Percentiles rank a stretch among this genome's conserved stretches.
phyloP scores from a whole-genome alignment of 2,888 invertebrate genomes.

The Pristionchus maxplancki region DNA sequence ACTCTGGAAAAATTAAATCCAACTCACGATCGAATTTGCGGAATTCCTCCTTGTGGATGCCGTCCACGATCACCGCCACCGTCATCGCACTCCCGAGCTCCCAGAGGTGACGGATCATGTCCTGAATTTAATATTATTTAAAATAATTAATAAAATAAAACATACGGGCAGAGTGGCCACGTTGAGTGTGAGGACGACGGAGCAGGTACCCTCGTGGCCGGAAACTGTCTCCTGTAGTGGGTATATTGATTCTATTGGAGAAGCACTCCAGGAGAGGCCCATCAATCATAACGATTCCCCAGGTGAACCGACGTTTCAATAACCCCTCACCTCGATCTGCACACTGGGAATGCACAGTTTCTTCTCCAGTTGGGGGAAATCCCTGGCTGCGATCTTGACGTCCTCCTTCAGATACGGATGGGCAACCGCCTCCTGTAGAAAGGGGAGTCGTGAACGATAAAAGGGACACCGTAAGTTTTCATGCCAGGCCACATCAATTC shows the following conservation, averaged over 20 bases:
- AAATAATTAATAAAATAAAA: neutral
- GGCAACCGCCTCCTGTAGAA: neutral
- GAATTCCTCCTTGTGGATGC: slow-evolving; percentile 9
- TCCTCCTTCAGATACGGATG: neutral
- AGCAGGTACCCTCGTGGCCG: neutral
- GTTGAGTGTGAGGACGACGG: slow-evolving; percentile 20
- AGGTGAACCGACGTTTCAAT: too few species aligned
- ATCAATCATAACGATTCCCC: too few species aligned
- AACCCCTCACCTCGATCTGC: slow-evolving; percentile 5
- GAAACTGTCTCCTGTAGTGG: neutral
- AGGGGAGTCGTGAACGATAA: neutral
- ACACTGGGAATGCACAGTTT: neutral
- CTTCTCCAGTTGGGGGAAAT: neutral
- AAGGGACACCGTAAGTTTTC: neutral
- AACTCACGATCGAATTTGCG: neutral
- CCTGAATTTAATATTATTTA: neutral
- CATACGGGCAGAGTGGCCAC: neutral
- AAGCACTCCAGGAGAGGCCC: too few species aligned
- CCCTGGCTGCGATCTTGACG: neutral
- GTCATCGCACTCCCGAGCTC: slow-evolving; percentile 18
- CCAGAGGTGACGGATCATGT: neutral
- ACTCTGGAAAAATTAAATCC: neutral
- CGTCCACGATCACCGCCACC: neutral
- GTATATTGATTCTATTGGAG: too few species aligned
- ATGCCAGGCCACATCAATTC: too few species aligned